Evolutionary conservation across 2,888 invertebrate species (phyloP).

Genomic region (Altica lythri): DNA sequence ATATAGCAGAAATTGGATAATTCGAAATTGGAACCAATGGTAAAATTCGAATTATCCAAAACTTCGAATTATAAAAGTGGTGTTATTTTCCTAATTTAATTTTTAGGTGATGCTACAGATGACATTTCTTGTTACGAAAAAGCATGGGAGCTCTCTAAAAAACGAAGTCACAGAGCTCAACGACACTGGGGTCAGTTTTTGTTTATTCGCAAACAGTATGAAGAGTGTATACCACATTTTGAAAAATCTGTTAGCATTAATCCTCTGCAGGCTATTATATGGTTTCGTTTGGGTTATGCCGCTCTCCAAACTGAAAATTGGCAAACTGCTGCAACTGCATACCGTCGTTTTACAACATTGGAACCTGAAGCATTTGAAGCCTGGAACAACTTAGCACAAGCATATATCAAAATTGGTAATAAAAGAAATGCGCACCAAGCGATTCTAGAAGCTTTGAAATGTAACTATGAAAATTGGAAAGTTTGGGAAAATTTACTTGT

Average conservation of each 20-base stretch:
- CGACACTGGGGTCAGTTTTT: conserved; percentile 85
- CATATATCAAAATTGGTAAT: conserved; percentile 85
- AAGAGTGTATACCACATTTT: conserved; percentile 78
- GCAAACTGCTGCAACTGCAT: conserved; percentile 82
- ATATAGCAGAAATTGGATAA: too few species aligned
- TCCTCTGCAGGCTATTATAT: conserved; percentile 83
- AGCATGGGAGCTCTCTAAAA: conserved; percentile 88
- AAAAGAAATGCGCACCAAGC: conserved; percentile 84
- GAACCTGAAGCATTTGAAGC: conserved; percentile 91
- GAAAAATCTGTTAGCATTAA: conserved; percentile 84
- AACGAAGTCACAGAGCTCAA: conserved; percentile 82
- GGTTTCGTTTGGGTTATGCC: conserved; percentile 86
- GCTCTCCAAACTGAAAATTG: conserved; percentile 79
- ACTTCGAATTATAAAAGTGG: too few species aligned
- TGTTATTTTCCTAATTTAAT: too few species aligned
- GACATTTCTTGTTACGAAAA: conserved; percentile 80
- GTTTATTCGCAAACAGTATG: conserved; percentile 75
- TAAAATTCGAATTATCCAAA: too few species aligned
- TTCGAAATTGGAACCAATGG: too few species aligned
- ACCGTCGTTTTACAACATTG: conserved; percentile 83
- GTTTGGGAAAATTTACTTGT: conserved; percentile 94
- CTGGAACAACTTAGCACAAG: conserved; percentile 97
- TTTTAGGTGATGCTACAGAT: conserved; percentile 66
- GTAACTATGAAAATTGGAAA: conserved; percentile 93
- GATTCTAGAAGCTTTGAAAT: conserved; percentile 86